These are phyloP conservation scores for Pantherophis vulpinus DNA, from an alignment of 2,797 vertebrate genomes.

Conservation along the genomic window DNA sequence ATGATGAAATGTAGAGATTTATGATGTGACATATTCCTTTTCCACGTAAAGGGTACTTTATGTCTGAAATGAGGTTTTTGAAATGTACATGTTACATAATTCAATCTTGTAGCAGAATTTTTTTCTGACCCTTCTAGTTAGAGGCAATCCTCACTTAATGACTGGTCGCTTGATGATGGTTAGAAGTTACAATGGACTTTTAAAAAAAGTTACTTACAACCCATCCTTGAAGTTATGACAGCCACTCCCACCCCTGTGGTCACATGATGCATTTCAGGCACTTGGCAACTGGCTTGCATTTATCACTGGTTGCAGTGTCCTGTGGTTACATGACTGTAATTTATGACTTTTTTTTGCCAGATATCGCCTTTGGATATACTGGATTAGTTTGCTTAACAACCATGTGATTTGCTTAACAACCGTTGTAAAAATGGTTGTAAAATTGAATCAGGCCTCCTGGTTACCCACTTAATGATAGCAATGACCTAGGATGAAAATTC, in stretches of 20 bases:
- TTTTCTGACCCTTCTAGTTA: not conserved
- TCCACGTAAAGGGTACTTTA: not conserved
- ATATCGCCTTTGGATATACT: not conserved
- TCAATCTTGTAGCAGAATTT: not conserved
- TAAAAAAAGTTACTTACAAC: not conserved
- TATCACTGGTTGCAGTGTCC: not conserved
- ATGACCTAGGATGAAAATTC: not conserved
- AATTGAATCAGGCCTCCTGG: not conserved
- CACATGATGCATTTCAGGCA: not conserved
- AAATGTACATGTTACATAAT: not conserved
- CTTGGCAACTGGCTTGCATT: not conserved
- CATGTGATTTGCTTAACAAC: not conserved
- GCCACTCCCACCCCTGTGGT: no score
- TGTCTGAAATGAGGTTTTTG: not conserved
- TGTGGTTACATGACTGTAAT: not conserved
- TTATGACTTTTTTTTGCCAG: not conserved
- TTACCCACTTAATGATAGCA: not conserved
- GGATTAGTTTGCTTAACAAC: not conserved
- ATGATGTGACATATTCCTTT: not conserved
- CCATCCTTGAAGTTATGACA: not conserved
- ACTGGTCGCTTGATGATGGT: not conserved
- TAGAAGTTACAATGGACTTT: not conserved
- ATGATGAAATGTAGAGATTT: not conserved
- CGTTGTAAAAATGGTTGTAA: not conserved
- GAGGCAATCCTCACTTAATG: not conserved